phyloP scores from a whole-genome alignment of 2,888 invertebrate genomes.

The Cryptus armator region DNA sequence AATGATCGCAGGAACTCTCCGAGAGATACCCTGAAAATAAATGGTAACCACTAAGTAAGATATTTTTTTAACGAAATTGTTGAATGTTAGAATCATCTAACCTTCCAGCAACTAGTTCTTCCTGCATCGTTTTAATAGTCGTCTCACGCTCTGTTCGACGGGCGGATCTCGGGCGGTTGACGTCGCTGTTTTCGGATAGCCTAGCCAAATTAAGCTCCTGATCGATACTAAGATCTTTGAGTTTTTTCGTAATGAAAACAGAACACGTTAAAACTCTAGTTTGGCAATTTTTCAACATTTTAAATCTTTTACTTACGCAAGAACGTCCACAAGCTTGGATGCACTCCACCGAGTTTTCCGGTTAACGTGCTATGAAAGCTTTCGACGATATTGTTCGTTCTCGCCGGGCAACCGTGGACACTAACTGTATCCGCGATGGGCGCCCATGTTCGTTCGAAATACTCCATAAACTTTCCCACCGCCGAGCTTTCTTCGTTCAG shows the following conservation, averaged over 20 bases:
- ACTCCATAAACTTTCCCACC: neutral
- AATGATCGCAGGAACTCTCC: neutral
- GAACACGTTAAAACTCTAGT: neutral
- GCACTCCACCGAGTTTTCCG: neutral
- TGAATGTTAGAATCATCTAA: neutral
- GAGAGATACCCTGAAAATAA: slow-evolving; percentile 9
- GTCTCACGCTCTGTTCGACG: neutral
- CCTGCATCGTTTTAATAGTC: neutral
- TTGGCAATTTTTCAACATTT: neutral
- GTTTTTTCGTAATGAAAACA: slow-evolving; percentile 5
- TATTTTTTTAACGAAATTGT: no score
- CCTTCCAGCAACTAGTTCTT: slow-evolving; percentile 13
- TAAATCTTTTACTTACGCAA: neutral
- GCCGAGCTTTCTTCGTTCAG: neutral
- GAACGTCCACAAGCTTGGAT: neutral
- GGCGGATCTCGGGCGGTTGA: neutral
- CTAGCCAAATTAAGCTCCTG: slow-evolving; percentile 2
- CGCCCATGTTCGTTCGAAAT: neutral
- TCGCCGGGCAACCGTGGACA: neutral
- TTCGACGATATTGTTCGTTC: neutral
- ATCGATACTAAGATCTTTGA: neutral
- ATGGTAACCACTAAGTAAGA: neutral
- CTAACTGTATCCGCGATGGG: neutral
- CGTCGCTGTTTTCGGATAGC: neutral
- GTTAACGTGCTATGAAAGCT: neutral